Percentiles rank a stretch among this genome's conserved stretches.
Conservation (phyloP, 1,140 invertebrate species). For the Megalopta genalis region DNA sequence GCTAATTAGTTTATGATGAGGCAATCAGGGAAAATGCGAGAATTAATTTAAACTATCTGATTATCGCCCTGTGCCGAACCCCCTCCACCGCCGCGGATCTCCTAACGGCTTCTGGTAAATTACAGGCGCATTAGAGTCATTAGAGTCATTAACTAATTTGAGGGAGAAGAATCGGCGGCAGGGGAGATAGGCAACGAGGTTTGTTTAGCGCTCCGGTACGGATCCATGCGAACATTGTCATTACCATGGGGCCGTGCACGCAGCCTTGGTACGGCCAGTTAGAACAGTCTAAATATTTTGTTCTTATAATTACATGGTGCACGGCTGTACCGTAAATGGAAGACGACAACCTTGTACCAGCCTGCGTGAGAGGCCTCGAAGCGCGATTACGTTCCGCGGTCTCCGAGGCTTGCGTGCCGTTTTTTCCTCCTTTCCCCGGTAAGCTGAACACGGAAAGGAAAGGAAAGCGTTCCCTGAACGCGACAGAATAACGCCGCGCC, state of each 20-base stretch:
- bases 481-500: conserved; percentile 27
- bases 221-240: conserved; percentile 13
- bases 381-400: conserved; percentile 47
- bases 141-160: conserved; percentile 41
- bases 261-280: conserved; percentile 29
- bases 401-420: conserved; percentile 47
- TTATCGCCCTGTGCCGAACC: not conserved
- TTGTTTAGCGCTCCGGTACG: conserved; percentile 25
- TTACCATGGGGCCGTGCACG: conserved; percentile 10
- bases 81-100: not conserved
- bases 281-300: conserved; percentile 61
- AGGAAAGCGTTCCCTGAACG: conserved; percentile 37
- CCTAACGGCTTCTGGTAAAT: conserved; percentile 20
- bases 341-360: conserved; percentile 56
- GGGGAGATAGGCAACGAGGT: conserved; percentile 19
- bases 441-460: conserved; percentile 30
- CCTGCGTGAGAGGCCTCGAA: conserved; percentile 51
- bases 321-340: conserved; percentile 46
- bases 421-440: conserved; percentile 35
- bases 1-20: conserved; percentile 53
- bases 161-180: not conserved
- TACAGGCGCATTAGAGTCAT: conserved; percentile 12
- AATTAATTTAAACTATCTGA: conserved; percentile 13
- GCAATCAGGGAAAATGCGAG: not conserved
- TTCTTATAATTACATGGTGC: conserved; percentile 61